Evolutionary conservation across 2,888 invertebrate species (phyloP).

Genomic region (Cheilosia scutellata): DNA sequence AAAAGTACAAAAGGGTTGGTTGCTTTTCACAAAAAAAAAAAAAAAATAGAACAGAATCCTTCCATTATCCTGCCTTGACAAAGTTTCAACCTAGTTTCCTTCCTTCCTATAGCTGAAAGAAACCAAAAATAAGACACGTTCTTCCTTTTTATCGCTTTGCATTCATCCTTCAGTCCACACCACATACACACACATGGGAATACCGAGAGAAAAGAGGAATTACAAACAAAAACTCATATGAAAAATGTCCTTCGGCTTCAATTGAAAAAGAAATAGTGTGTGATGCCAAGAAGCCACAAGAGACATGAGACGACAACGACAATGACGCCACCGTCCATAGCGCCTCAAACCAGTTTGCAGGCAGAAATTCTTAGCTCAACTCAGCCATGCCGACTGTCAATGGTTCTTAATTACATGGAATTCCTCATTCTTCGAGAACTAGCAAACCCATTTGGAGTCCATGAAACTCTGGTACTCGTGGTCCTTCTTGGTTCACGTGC

Average conservation of each 20-base stretch:
- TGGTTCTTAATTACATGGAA: conserved; percentile 67
- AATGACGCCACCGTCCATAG: neutral
- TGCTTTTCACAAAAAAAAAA: conserved; percentile 29
- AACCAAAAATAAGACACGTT: conserved; percentile 38
- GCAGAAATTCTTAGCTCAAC: conserved; percentile 5
- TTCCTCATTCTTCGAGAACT: conserved; percentile 20
- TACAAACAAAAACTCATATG: conserved; percentile 40
- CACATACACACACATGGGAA: conserved; percentile 5
- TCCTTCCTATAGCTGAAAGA: conserved; percentile 10
- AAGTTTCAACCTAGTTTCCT: conserved; percentile 62
- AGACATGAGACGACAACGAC: neutral
- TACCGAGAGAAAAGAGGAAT: conserved; percentile 9
- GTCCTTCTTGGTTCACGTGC: conserved; percentile 18
- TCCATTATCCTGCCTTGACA: conserved; percentile 52
- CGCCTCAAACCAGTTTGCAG: neutral
- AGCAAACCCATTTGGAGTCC: conserved; percentile 42
- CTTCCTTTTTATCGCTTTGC: conserved; percentile 40
- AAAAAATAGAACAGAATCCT: neutral
- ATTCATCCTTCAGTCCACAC: conserved; percentile 8
- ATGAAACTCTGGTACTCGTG: conserved; percentile 23
- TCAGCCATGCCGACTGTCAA: conserved; percentile 50
- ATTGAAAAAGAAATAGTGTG: conserved; percentile 5
- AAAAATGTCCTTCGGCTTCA: conserved; percentile 32
- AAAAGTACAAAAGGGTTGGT: conserved; percentile 44
- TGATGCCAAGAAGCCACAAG: conserved; percentile 14